Base-by-base conservation (phyloP, 2,888 invertebrate species). In the Holacanthella duospinosa region DNA sequence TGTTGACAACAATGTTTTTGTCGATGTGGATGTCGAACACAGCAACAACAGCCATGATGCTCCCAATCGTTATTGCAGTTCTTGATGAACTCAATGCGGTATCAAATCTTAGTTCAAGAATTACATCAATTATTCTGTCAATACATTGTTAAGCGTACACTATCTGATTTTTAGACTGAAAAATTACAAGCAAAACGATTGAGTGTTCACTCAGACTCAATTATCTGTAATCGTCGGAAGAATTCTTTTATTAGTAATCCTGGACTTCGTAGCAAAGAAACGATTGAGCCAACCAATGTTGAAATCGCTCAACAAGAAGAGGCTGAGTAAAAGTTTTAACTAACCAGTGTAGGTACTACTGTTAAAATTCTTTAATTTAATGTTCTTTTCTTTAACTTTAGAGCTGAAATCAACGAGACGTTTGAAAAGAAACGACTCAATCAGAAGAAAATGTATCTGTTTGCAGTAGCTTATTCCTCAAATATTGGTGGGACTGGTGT, bases 401-500 rank as follows among this genome's bases (percentile, higher is more conserved):
- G 36, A 36, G 36, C 36, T 36, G 36, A 36, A 36, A 9, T 48
- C 4, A 21, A 48, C 4, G 48, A 9, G 21, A 44, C 24, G 24
- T 55, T 21, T 21, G 61, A 60, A n/a, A 44, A 26, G 55, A 21
- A n/a, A 24, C 55, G 60, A 36, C 55, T 36, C 26, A 26, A 58
- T 19, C 59, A 61, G 43, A 63, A 64, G 59, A 44, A 60, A 59
- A 72, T 72, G 72, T 72, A 66, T 44, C 63, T 72, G 3, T 58
- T 72, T 55, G 70, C 68, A 16, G 62, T 68, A n/a, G 68, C 68
- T 24, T 72, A 72, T 43, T 64, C 72, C 0, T 64, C 69, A 4
- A 72, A 72, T 54, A 70, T 72, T 61, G 72, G 72, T 9, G 72
- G 82, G 9, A 69, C 69, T 61, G 69, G 69, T 9, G 72, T 66